Evolutionary conservation across 1,140 invertebrate genomes (phyloP).

Genomic region (Caenorhabditis brenneri): DNA sequence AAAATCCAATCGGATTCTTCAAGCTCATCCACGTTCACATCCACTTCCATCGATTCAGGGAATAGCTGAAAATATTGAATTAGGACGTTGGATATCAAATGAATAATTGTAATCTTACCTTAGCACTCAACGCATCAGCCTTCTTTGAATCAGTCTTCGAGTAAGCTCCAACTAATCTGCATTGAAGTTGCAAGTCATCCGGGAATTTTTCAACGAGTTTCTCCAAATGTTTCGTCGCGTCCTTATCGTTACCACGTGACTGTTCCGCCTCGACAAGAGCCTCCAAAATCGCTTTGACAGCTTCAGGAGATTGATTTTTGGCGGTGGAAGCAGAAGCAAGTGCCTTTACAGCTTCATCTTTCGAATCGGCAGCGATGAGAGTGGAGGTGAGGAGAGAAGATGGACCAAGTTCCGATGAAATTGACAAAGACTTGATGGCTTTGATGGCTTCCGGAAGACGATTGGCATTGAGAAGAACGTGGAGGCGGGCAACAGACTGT

Average conservation of each 20-base stretch:
- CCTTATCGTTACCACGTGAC: neutral
- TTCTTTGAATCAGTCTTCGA: slow-evolving; percentile 44
- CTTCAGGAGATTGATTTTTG: slow-evolving; percentile 13
- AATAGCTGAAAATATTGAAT: neutral
- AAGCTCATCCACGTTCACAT: slow-evolving; percentile 50
- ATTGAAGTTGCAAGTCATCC: slow-evolving; percentile 21
- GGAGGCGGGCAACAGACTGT: neutral
- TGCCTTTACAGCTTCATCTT: slow-evolving; percentile 1
- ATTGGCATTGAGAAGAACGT: slow-evolving; percentile 11
- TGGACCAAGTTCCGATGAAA: neutral
- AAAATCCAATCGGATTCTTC: slow-evolving; percentile 59
- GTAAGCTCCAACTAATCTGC: slow-evolving; percentile 48
- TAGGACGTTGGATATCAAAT: too few species aligned
- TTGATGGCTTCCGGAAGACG: neutral
- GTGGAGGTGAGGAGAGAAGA: slow-evolving; percentile 14
- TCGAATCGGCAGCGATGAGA: neutral
- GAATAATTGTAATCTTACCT: too few species aligned
- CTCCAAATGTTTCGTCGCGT: slow-evolving; percentile 40
- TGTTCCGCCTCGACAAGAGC: slow-evolving; percentile 73
- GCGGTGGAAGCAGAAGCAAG: neutral
- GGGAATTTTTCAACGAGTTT: slow-evolving; percentile 30
- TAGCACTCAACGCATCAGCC: slow-evolving; percentile 40
- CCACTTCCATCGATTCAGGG: slow-evolving; percentile 42
- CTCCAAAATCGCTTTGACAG: neutral
- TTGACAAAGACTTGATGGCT: neutral